Evolutionary conservation across 2,797 vertebrate species (phyloP), one percentile per base, ranked within the genome.

Genomic region (Sebastes minor): DNA sequence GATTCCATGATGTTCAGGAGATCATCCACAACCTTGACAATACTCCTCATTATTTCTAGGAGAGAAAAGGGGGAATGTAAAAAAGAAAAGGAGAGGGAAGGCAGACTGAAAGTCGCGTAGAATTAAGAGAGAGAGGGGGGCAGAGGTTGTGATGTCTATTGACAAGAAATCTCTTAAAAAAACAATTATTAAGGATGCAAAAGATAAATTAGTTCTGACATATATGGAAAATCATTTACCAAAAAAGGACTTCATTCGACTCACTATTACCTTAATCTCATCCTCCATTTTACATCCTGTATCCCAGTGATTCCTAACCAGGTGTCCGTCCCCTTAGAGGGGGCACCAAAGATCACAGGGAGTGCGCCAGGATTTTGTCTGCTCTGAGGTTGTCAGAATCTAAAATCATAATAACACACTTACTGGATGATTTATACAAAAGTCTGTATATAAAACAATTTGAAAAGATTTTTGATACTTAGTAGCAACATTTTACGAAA

Each of bases 1-100:
- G 23, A 7, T 49, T 70, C 22, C 8, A 73, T 2, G 2, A 62
- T 33, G n/a, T 53, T 60, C 25, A 76, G 72, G 28, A 80, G 66
- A 28, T 78, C 49, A 23, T 84, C 32, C 22, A 49, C 27, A 71
- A 82, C 68, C 25, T 20, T 67, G 8, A 12, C n/a, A 35, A 71
- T 27, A 2, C 2, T 65, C 42, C 23, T 76, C 11, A 56, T 74
- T 55, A 73, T 16, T 3, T 74, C 74, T 83, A 9, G 7, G 27
- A 71, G 23, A 42, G 16, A 32, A 46, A 67, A 71, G 22, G 27
- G 18, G 1, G n/a, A 18, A 6, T 42, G 38, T 20, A 53, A 22
- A 53, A 27, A 32, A 18, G 33, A 35, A 8, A 64, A 66, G 42
- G 23, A 74, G 25, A 61, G 18, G 8, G 8, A 23, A 33, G 22